These are phyloP conservation scores for Sebastes trivittatus DNA, from an alignment of 2,797 vertebrate genomes.

Conservation along the genomic window DNA sequence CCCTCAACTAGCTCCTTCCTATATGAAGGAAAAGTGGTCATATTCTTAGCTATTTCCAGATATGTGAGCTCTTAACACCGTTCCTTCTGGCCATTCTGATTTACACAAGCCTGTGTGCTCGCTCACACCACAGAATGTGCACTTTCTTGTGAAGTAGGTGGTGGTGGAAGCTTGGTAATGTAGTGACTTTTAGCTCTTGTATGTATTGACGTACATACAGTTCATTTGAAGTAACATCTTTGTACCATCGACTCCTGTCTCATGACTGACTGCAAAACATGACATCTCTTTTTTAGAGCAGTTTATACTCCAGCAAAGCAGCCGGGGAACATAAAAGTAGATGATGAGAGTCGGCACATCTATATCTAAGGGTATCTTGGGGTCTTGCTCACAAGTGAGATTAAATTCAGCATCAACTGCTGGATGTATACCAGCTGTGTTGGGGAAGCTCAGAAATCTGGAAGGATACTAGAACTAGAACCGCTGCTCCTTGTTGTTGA, in stretches of 20 bases:
- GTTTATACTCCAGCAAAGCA: not conserved
- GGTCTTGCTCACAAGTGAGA: not conserved
- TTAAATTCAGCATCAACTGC: too few species aligned
- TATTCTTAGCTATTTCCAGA: not conserved
- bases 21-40: not conserved
- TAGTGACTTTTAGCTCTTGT: not conserved
- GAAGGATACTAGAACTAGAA: not conserved
- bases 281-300: not conserved
- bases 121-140: not conserved
- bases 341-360: not conserved
- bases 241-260: not conserved
- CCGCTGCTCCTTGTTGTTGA: not conserved
- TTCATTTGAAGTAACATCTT: not conserved
- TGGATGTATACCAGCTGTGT: not conserved
- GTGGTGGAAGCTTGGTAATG: not conserved
- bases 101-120: not conserved
- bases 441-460: not conserved
- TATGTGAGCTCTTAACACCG: not conserved
- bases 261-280: not conserved
- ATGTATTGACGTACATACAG: not conserved
- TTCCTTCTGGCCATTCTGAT: not conserved
- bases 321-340: not conserved
- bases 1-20: not conserved
- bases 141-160: not conserved
- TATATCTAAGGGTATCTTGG: not conserved